Percentiles rank a stretch among this genome's conserved stretches.
Evolutionary conservation across 2,888 invertebrate genomes (phyloP).

Genomic region (Microchrysa polita): DNA sequence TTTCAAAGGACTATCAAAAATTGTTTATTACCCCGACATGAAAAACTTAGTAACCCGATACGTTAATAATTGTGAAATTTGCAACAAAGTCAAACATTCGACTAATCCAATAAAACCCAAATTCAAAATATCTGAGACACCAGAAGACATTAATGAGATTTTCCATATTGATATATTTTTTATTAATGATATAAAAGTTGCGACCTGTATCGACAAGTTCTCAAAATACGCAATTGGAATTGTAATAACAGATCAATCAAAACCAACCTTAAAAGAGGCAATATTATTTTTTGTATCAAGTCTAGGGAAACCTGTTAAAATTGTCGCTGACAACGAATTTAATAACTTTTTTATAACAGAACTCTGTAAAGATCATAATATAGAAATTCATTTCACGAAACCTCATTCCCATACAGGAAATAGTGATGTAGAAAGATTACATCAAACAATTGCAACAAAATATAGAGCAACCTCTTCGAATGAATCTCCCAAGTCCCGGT

Average conservation of each 20-base stretch:
- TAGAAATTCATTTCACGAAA: conserved; percentile 22
- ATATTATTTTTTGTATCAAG: conserved; percentile 19
- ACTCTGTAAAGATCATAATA: conserved; percentile 3
- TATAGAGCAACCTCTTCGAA: conserved; percentile 8
- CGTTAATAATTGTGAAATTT: conserved; percentile 19
- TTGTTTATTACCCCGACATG: conserved; percentile 11
- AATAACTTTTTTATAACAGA: conserved; percentile 16
- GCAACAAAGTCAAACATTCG: conserved; percentile 11
- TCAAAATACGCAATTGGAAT: conserved; percentile 8
- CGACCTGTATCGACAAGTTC: conserved; percentile 21
- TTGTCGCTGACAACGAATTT: conserved; percentile 28
- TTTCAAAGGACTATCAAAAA: background rate
- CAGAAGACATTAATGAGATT: conserved; percentile 9
- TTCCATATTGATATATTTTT: conserved; percentile 18
- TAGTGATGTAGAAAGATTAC: conserved; percentile 13
- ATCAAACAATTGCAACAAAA: conserved; percentile 14
- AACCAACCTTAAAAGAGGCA: conserved; percentile 14
- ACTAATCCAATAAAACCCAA: conserved; percentile 21
- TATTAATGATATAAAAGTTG: conserved; percentile 10
- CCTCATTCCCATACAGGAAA: conserved; percentile 22
- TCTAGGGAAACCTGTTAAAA: conserved; percentile 22
- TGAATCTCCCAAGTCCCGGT: conserved; percentile 13
- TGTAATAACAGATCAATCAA: conserved; percentile 13
- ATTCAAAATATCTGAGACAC: conserved; percentile 14
- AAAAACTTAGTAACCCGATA: conserved; percentile 20